Conservation (phyloP, 2,113 vertebrate species). For the Loxodonta africana region DNA sequence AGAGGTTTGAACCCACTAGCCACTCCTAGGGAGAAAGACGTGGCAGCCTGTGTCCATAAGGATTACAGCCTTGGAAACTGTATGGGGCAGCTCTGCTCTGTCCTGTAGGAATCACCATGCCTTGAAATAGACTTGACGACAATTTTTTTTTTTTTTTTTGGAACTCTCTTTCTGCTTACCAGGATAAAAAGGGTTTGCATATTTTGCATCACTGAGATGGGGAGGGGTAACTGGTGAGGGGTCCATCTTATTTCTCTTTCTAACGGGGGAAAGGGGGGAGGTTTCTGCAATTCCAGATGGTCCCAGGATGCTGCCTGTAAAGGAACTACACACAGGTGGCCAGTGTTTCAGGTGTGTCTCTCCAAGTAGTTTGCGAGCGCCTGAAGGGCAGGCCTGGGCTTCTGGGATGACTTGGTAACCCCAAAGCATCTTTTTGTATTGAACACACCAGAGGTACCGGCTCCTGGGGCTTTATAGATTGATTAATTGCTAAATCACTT, state of each 20-base stretch:
- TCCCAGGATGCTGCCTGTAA: fast-evolving
- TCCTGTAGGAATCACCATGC: too few relatives aligned
- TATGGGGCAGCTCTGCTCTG: too few relatives aligned
- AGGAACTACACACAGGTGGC: fast-evolving
- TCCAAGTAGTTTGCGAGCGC: not conserved
- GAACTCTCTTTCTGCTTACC: too few relatives aligned
- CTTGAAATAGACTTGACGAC: too few relatives aligned
- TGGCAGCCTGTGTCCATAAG: too few relatives aligned
- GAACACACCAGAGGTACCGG: not conserved
- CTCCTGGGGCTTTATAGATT: not conserved
- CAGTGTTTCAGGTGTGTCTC: fast-evolving
- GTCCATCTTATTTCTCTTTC: not conserved
- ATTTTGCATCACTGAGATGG: slow-evolving; percentile 10
- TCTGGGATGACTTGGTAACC: not conserved
- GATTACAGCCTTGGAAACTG: too few relatives aligned
- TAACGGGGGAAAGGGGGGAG: too few relatives aligned
- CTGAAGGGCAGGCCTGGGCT: not conserved
- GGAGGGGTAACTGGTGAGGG: not conserved
- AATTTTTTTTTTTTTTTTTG: too few relatives aligned
- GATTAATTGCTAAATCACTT: slow-evolving; percentile 43
- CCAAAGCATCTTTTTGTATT: not conserved
- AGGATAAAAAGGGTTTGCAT: not conserved
- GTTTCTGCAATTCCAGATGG: not conserved
- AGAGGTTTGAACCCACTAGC: too few relatives aligned
- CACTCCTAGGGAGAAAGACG: too few relatives aligned